Base-by-base conservation (phyloP, 2,888 invertebrate genomes). In the Agrotis exclamationis region DNA sequence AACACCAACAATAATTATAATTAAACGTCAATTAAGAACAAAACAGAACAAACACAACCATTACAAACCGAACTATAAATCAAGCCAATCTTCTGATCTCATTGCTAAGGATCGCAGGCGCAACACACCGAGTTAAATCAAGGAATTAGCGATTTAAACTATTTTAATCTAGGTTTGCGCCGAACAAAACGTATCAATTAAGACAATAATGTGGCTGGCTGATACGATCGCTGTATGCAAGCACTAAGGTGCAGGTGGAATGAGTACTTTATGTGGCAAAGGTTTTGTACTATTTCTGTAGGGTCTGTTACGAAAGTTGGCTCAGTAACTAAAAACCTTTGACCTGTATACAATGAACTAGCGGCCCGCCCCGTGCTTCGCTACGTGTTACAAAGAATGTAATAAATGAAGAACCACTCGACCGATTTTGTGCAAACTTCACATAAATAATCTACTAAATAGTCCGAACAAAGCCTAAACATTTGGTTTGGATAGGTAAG, bases 151-250 rank as follows among this genome's bases (percentile, higher is more conserved):
- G 75, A 84, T 80, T 80, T 83, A 76, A 84, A 85, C 82, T 77
- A 79, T 84, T 83, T 85, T 85, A 86, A 85, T 84, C 80, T 79
- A 72, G 70, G 72, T 33, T 58, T 64, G 75, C 71, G 69, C 74
- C 74, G 76, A 80, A 87, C 87, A 86, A 90, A 91, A 93, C 92
- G 90, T 91, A 91, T 94, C 93, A 94, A 93, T 94, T 94, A 93
- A 94, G 90, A 89, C 90, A 90, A 92, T 93, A 90, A 91, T 90
- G 89, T 88, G 90, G 86, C 85, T 76, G 85, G 22, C 44, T 48
- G 84, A 85, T 84, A 79, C 68, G 56, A 85, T 84, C 84, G 45
- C n/a, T 45, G 48, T 65, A 33, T 33, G 69, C 62, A 83, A 79
- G 74, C 70, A 66, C 48, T 63, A 14, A 16, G 22, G 45, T 63